Conservation (phyloP, 2,888 invertebrate genomes). For the Drosophila subsilvestris region DNA sequence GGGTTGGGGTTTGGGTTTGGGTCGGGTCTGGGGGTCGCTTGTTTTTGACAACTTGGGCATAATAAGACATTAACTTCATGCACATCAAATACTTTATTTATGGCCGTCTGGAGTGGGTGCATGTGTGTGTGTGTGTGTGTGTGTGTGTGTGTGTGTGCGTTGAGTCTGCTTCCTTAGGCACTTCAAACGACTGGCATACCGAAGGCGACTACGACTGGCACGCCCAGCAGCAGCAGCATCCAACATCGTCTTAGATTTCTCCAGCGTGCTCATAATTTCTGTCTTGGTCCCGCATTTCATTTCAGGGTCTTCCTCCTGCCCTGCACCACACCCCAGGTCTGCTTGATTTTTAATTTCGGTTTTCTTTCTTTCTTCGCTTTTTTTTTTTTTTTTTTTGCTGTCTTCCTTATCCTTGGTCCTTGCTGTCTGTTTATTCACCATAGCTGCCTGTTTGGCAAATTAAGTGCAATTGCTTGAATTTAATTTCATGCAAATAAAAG, state of each 20-base stretch:
- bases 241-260: conserved; percentile 63
- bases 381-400: conserved; percentile 52
- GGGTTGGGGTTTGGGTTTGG: background rate
- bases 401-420: conserved; percentile 16
- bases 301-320: conserved; percentile 8
- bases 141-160: conserved; percentile 13
- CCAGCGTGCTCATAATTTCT: conserved; percentile 70
- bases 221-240: conserved; percentile 54
- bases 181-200: conserved; percentile 66
- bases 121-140: conserved; percentile 16
- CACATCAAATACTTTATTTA: conserved; percentile 81
- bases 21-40: conserved; percentile 56
- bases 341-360: conserved; percentile 76
- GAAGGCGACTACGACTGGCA: conserved; percentile 54
- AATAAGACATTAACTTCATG: conserved; percentile 81
- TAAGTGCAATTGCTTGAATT: conserved; percentile 83
- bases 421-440: conserved; percentile 73
- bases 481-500: conserved; percentile 83
- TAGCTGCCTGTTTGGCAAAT: conserved; percentile 74
- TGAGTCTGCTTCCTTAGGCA: conserved; percentile 48
- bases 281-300: conserved; percentile 41
- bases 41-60: conserved; percentile 81
- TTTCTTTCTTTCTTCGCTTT: conserved; percentile 53
- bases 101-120: conserved; percentile 71
- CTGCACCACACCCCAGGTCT: conserved; percentile 46